Conservation (phyloP, 2,797 vertebrate genomes). For the Coreius guichenoti region DNA sequence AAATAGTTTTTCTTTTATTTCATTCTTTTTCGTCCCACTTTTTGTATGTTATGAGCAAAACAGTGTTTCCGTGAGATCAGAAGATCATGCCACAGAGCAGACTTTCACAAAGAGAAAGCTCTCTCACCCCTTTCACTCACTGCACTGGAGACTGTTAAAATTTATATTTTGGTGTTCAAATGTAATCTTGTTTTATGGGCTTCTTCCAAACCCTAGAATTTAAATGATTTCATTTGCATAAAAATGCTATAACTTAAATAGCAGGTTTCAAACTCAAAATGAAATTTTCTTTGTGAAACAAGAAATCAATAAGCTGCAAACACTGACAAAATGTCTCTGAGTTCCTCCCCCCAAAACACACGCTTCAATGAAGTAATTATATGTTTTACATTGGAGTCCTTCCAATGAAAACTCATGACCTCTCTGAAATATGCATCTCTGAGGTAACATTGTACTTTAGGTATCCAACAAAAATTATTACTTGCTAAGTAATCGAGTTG, state of each 20-base stretch:
- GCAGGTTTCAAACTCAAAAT: conserved; percentile 13
- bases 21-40: neutral
- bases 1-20: neutral
- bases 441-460: neutral
- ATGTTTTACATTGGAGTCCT: neutral
- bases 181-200: conserved; percentile 5
- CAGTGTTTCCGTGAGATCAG: neutral
- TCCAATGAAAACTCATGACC: conserved; percentile 12
- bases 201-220: conserved; percentile 20
- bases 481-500: conserved; percentile 32
- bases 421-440: conserved; percentile 29
- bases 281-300: neutral
- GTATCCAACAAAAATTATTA: conserved; percentile 43
- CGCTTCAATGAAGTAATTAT: conserved; percentile 24
- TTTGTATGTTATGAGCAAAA: neutral
- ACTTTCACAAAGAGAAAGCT: conserved; percentile 5
- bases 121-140: neutral
- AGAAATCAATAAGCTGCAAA: conserved; percentile 13
- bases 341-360: neutral
- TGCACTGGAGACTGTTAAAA: neutral
- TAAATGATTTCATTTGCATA: neutral
- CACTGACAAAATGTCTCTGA: conserved; percentile 18
- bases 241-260: conserved; percentile 25
- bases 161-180: conserved; percentile 24
- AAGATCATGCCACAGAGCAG: neutral